Percentiles rank a stretch among this genome's conserved stretches.
Evolutionary conservation across 2,113 vertebrate species (phyloP).

Genomic region (Mesembrinibis cayennensis): DNA sequence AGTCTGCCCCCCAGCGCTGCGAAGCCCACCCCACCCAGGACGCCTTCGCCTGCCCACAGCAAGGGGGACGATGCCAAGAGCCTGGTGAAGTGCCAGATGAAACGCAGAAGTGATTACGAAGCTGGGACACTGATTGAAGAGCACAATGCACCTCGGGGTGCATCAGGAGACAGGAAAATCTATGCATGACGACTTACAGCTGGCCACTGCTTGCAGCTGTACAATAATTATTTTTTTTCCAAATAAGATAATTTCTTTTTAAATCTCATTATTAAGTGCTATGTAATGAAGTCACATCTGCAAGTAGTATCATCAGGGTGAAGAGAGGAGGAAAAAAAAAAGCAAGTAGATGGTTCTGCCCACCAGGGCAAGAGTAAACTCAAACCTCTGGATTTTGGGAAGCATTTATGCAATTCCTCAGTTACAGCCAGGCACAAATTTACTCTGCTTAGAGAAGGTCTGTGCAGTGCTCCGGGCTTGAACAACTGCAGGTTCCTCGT

Average conservation of each 20-base stretch:
- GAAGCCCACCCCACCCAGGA: neutral
- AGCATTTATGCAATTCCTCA: neutral
- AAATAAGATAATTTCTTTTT: neutral
- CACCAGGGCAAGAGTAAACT: neutral
- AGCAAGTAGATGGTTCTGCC: neutral
- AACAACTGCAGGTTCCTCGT: neutral
- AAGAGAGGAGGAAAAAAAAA: neutral
- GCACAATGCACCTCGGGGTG: fast-evolving
- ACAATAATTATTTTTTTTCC: neutral
- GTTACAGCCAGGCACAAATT: fast-evolving
- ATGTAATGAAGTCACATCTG: neutral
- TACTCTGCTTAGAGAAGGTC: neutral
- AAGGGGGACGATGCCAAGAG: too few species aligned
- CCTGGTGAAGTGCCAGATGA: fast-evolving
- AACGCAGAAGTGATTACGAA: neutral
- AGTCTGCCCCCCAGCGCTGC: neutral
- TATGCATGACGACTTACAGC: neutral
- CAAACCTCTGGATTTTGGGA: neutral
- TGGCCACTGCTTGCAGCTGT: neutral
- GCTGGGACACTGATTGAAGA: neutral
- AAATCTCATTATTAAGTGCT: neutral
- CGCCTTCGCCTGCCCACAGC: neutral
- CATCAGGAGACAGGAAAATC: neutral
- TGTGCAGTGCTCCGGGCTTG: neutral
- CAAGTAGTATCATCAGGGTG: neutral